phyloP scores from a whole-genome alignment of 2,888 invertebrate species.

The Drosophila leonis region DNA sequence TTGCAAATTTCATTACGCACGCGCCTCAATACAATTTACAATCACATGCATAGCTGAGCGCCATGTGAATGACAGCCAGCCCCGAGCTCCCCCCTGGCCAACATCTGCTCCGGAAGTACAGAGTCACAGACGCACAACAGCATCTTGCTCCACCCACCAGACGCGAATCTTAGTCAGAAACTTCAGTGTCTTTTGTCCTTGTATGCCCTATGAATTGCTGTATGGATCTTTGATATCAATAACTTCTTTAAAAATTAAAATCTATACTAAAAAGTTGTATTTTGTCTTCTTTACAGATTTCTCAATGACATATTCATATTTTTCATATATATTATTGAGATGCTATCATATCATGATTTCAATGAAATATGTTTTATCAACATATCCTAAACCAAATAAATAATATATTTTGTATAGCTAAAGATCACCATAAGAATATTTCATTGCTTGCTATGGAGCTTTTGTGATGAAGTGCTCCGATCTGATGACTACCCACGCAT shows the following conservation, averaged over 20 bases:
- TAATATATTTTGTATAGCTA: background rate
- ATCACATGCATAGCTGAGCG: slow-evolving; percentile 75
- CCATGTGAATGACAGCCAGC: slow-evolving; percentile 63
- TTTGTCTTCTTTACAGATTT: no score
- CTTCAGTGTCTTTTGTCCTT: slow-evolving; percentile 21
- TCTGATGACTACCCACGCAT: background rate
- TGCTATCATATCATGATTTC: no score
- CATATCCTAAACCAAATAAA: background rate
- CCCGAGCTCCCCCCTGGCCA: background rate
- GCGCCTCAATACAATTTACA: slow-evolving; percentile 76
- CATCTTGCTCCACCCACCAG: slow-evolving; percentile 6
- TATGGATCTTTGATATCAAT: background rate
- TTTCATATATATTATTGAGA: no score
- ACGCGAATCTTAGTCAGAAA: slow-evolving; percentile 2
- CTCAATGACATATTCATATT: no score
- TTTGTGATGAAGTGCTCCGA: background rate
- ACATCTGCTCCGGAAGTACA: background rate
- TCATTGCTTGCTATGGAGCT: no score
- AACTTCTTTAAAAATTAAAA: no score
- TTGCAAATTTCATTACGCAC: slow-evolving; percentile 76
- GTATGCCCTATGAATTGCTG: slow-evolving; percentile 9
- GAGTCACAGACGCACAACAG: slow-evolving; percentile 16
- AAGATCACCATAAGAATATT: background rate
- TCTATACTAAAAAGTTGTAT: no score
- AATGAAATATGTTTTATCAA: background rate